Evolutionary conservation across 2,888 invertebrate species (phyloP).

Genomic region (Trichogramma dendrolimi): DNA sequence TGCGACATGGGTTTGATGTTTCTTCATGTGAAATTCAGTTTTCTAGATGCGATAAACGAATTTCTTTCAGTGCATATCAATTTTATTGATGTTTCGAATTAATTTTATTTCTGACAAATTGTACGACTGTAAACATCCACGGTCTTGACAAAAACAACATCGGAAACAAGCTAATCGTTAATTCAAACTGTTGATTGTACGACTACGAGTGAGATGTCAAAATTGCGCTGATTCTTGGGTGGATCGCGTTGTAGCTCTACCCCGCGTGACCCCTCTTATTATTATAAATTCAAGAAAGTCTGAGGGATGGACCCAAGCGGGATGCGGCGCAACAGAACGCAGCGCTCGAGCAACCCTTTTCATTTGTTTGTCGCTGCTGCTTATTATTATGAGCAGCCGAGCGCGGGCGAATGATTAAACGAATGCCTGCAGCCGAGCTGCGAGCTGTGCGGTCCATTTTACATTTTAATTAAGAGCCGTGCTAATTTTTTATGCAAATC

Average conservation of each 20-base stretch:
- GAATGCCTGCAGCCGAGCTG: slow-evolving; percentile 11
- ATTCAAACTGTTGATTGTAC: slow-evolving; percentile 1
- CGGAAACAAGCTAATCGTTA: slow-evolving; percentile 17
- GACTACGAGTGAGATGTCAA: no score
- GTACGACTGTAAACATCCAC: no score
- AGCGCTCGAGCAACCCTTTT: slow-evolving; percentile 36
- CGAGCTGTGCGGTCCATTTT: slow-evolving; percentile 32
- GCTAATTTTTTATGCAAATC: slow-evolving; percentile 1
- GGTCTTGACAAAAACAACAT: not conserved
- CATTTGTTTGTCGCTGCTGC: slow-evolving; percentile 41
- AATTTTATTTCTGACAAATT: slow-evolving; percentile 3
- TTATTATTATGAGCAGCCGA: slow-evolving; percentile 39
- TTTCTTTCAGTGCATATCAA: no score
- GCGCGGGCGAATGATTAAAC: slow-evolving; percentile 18
- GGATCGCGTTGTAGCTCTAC: no score
- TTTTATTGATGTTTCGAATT: no score
- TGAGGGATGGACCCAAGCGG: no score
- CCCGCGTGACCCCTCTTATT: no score
- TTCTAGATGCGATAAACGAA: no score
- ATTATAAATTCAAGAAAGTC: no score
- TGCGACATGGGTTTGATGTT: no score
- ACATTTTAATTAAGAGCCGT: slow-evolving; percentile 43
- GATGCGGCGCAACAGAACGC: not conserved
- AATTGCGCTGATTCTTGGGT: no score
- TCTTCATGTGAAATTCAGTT: no score